Percentiles rank a stretch among this genome's conserved stretches.
phyloP scores from a whole-genome alignment of 2,113 vertebrate species.

The Xiphophorus maculatus region DNA sequence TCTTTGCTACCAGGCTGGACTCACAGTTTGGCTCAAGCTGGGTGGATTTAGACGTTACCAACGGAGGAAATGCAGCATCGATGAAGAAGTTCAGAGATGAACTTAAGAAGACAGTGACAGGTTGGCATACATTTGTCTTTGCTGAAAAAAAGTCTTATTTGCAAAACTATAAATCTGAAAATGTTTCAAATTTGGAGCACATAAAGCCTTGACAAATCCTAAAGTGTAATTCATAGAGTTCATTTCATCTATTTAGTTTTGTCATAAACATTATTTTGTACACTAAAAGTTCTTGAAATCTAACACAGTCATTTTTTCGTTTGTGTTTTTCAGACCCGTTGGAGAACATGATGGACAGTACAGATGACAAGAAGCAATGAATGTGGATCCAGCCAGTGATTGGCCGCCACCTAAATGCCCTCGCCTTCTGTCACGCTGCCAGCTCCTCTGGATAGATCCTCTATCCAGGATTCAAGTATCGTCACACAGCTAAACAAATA shows the following conservation, averaged over 20 bases:
- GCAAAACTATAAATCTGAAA: no score
- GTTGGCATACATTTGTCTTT: background rate
- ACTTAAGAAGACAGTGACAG: background rate
- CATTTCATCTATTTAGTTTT: background rate
- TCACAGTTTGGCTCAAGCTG: slow-evolving; percentile 5
- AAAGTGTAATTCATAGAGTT: no score
- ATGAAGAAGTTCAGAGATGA: background rate
- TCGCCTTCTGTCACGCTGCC: background rate
- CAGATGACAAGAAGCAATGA: background rate
- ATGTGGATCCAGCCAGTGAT: background rate
- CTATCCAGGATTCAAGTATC: background rate
- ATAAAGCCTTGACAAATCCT: no score
- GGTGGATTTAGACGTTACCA: background rate
- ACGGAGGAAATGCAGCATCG: background rate
- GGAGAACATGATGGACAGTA: background rate
- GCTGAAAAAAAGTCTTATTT: no score
- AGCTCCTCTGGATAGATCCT: background rate
- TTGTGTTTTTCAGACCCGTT: no score
- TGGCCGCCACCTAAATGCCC: background rate
- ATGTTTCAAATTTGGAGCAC: no score
- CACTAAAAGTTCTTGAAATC: no score
- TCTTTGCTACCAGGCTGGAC: background rate
- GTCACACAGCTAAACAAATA: background rate
- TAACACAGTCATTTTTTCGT: no score
- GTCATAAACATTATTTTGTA: background rate